Evolutionary conservation across 2,888 invertebrate species (phyloP), one percentile per base, ranked within the genome.

Genomic region (Tachina grossa): DNA sequence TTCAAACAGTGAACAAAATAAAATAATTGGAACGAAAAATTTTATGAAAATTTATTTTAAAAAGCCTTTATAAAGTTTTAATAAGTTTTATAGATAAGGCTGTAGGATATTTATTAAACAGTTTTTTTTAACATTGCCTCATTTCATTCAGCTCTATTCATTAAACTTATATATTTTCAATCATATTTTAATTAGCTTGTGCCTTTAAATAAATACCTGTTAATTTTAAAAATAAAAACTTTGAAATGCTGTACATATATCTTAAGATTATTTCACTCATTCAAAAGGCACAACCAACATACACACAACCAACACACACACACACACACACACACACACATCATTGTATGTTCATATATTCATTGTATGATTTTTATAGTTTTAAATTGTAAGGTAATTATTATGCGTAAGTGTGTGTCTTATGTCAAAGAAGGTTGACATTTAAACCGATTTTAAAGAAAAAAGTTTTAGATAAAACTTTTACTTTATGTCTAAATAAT

Each of bases 171-270:
- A 49, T 63, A 71, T 66, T 76, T 66, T 76, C 51, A 84, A 76
- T 80, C 76, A 76, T 53, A 53, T 76, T 80, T 80, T 80, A 84
- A 84, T 84, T 80, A 76, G 80, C 76, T 84, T 76, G 3, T 65
- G 65, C 66, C 66, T 79, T 76, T 71, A 59, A 59, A 51, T 57
- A 39, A 75, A 79, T 43, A 80, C 41, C 19, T 75, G 43, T 45
- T 79, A 59, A 76, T 80, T 16, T 45, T 31, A 4, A 31, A 31
- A 31, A 31, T 31, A 65, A 59, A 61, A 41, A 47, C n/a, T 55
- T 49, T 9, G 39, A 31, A 69, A 49, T 49, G 49, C 39, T 51
- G 14, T 55, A 19, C 1, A n/a, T 31, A 19, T 4, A n/a, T 31
- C 31, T 31, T 6, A 31, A 31, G 6, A 31, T 5, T 31, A 41